Evolutionary conservation across 1,140 invertebrate species (phyloP), one percentile per base, ranked within the genome.

Genomic region (Papilio glaucus): DNA sequence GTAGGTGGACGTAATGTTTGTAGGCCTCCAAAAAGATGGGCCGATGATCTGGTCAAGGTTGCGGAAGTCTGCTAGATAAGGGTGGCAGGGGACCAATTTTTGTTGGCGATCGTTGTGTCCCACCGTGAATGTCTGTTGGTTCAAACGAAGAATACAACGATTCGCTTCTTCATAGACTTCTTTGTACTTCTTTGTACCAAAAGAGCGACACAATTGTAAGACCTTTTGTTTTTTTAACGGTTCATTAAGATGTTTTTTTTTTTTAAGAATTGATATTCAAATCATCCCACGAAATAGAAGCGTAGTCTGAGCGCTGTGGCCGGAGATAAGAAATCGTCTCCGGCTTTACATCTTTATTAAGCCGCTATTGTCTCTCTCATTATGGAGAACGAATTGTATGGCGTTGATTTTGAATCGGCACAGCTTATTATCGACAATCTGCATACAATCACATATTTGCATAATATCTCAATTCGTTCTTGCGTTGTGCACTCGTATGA

Each of bases 391-490:
- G 85, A 82, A 89, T 87, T 85, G 84, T 53, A 57, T 38, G 41
- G 84, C 78, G 68, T 71, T 73, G 78, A 83, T 87, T 85, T 83
- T 79, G 57, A 61, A 76, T 72, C 73, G 75, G 77, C 76, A 69
- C 71, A 71, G 79, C 81, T 85, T 86, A 88, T 88, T 92, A 92
- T 88, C 77, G 80, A 75, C 77, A 76, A 90, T 92, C 88, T 92
- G 84, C 90, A 92, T 92, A 92, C 90, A 92, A 92, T 92, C 84
- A 90, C 60, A 78, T 75, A 92, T 92, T 92, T 82, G 87, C 90
- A 92, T 92, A 89, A 92, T 92, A 92, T 88, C 90, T 92, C 89
- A 92, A 92, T 92, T 87, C 88, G 81, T 85, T 89, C 80, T 84
- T 82, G 76, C 78, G 78, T 63, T 63, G 42, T 61, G 77, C 67